These are phyloP conservation scores for Asarcornis scutulata DNA, from an alignment of 2,113 vertebrate species.

Conservation along the genomic window DNA sequence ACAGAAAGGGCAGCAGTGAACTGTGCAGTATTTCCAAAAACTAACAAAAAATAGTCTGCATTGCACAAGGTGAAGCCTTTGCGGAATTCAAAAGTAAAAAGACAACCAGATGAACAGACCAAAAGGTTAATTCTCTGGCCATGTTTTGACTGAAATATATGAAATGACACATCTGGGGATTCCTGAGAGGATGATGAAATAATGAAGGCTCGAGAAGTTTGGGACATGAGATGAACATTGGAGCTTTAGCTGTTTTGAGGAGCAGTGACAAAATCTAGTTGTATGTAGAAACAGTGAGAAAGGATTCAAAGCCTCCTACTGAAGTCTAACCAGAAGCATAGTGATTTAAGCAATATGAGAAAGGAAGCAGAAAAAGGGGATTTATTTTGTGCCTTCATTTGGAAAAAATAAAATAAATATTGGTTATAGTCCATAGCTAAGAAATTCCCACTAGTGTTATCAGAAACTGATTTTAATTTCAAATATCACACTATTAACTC, in stretches of 20 bases:
- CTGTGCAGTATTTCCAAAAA: neutral
- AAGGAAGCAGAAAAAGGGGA: neutral
- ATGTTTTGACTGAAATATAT: neutral
- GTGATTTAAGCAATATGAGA: neutral
- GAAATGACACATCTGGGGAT: neutral
- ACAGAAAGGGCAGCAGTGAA: neutral
- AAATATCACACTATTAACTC: neutral
- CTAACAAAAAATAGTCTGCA: neutral
- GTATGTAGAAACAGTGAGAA: neutral
- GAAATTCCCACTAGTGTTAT: neutral
- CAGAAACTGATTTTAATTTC: neutral
- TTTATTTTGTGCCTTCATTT: neutral
- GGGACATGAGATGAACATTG: neutral
- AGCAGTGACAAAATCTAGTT: neutral
- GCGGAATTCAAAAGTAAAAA: neutral
- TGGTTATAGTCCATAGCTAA: neutral
- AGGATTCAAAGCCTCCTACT: neutral
- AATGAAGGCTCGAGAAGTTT: neutral
- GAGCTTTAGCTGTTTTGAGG: neutral
- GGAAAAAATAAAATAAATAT: neutral
- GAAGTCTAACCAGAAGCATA: neutral
- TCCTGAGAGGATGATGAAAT: neutral
- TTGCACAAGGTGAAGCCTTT: neutral
- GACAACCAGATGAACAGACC: neutral
- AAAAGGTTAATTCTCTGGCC: neutral